Conservation (phyloP, 1,140 invertebrate genomes). For the Delia radicum region DNA sequence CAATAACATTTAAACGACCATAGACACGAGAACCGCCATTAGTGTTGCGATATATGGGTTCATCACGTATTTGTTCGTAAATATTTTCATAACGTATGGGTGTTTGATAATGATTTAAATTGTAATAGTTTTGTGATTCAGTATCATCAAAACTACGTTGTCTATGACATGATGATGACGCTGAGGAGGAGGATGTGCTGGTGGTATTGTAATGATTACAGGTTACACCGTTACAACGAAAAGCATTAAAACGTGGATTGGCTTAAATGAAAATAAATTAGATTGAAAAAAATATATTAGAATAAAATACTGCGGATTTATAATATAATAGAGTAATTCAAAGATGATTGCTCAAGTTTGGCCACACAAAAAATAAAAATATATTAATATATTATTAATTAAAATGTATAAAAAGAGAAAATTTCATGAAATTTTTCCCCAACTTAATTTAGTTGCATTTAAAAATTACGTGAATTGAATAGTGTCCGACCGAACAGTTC, state of each 20-base stretch:
- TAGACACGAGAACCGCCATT: conserved; percentile 55
- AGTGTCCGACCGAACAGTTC: too few species aligned
- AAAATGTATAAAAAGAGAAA: too few species aligned
- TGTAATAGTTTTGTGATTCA: conserved; percentile 53
- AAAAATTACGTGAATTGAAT: too few species aligned
- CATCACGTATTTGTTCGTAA: conserved; percentile 60
- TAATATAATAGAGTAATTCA: neutral
- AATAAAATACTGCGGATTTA: too few species aligned
- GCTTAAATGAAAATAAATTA: conserved; percentile 28
- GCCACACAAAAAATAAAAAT: too few species aligned
- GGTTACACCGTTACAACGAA: neutral
- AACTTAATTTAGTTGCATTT: too few species aligned
- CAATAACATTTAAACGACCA: conserved; percentile 59
- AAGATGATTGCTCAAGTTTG: too few species aligned
- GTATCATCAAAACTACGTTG: conserved; percentile 55
- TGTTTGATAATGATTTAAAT: conserved; percentile 38
- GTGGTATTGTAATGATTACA: conserved; percentile 32
- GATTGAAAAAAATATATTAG: too few species aligned
- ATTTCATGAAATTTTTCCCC: too few species aligned
- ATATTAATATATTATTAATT: too few species aligned
- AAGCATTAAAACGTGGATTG: conserved; percentile 30
- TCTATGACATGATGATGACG: conserved; percentile 42
- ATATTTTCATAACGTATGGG: conserved; percentile 54
- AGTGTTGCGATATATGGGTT: conserved; percentile 51
- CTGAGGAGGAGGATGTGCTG: conserved; percentile 31